Percentiles rank a stretch among this genome's conserved stretches.
These are phyloP conservation scores for Caranx melampygus DNA, from an alignment of 2,113 vertebrate genomes.

Conservation along the genomic window DNA sequence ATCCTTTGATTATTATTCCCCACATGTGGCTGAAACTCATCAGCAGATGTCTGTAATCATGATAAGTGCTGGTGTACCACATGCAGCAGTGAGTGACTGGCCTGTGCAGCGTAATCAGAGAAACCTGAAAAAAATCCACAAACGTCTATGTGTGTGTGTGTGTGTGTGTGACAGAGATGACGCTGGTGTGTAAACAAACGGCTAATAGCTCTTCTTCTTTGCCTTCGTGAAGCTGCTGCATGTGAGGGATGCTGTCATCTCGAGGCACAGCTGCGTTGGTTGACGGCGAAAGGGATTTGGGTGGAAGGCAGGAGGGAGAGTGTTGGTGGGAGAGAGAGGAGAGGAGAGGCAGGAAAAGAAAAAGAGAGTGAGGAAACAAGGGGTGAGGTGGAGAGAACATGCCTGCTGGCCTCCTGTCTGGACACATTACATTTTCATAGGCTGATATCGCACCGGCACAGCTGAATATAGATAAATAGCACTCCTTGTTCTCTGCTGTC, in stretches of 20 bases:
- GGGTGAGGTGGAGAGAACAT: constrained; percentile 64
- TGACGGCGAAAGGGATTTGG: constrained; percentile 44
- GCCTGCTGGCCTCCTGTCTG: constrained; percentile 78
- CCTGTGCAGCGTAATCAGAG: background rate
- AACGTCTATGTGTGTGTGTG: background rate
- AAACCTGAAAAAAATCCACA: constrained; percentile 11
- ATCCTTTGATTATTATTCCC: constrained; percentile 46
- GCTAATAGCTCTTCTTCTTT: constrained; percentile 28
- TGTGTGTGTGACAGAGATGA: background rate
- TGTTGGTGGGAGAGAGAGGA: constrained; percentile 17
- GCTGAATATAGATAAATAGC: constrained; percentile 66
- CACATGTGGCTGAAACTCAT: constrained; percentile 45
- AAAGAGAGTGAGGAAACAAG: constrained; percentile 15
- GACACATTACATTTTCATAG: constrained; percentile 70
- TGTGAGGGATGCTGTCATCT: constrained; percentile 39
- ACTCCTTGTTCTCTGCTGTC: constrained; percentile 67
- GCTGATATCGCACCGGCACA: constrained; percentile 50
- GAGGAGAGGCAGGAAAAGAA: constrained; percentile 26
- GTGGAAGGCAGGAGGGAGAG: constrained; percentile 39
- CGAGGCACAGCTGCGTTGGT: constrained; percentile 4
- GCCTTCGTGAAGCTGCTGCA: constrained; percentile 2
- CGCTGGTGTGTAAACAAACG: constrained; percentile 22
- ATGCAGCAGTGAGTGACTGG: background rate
- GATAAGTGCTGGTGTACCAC: constrained; percentile 30
- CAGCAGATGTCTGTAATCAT: constrained; percentile 41